Evolutionary conservation across 2,888 invertebrate species (phyloP), one percentile per base, ranked within the genome.

Genomic region (Ormyrus rosae): DNA sequence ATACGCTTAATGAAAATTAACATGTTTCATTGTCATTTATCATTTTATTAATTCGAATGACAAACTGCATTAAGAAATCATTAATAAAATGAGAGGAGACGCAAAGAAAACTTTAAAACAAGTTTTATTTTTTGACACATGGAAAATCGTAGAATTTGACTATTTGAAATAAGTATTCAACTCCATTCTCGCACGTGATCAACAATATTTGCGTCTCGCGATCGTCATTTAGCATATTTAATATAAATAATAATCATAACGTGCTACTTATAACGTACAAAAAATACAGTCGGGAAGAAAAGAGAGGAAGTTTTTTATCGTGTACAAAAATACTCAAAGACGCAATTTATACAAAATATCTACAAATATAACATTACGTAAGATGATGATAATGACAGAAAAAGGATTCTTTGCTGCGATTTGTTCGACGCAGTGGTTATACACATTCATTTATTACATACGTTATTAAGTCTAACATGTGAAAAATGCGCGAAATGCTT

Each of bases 201-300:
- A 61, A 5, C 9, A 65, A 75, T 53, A 19, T 63, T 56, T 34
- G 45, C 46, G n/a, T 60, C 51, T 46, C n/a, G 45, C 58, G 58
- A 11, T 51, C 71, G 19, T 58, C 77, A 34, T 51, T 73, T 61
- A 19, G 45, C 9, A 85, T 88, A 89, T 89, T 89, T 88, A 89
- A 89, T 88, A 89, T 89, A 89, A 89, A 89, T 89, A 89, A 89
- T 89, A 81, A 63, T 72, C 45, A 86, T 81, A 83, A 67, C 73
- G 74, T 80, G 82, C 83, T 82, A 85, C 85, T 86, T 86, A 86
- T 88, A 86, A 88, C 87, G 85, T 88, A 88, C 86, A 88, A 88
- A 88, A 86, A 85, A 86, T 81, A 73, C 60, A 78, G 69, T 75
- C 50, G 6, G 55, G n/a, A 81, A 64, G 72, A 78, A 74, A 67